Conservation (phyloP, 1,140 invertebrate genomes). For the Phymorhynchus buccinoides region DNA sequence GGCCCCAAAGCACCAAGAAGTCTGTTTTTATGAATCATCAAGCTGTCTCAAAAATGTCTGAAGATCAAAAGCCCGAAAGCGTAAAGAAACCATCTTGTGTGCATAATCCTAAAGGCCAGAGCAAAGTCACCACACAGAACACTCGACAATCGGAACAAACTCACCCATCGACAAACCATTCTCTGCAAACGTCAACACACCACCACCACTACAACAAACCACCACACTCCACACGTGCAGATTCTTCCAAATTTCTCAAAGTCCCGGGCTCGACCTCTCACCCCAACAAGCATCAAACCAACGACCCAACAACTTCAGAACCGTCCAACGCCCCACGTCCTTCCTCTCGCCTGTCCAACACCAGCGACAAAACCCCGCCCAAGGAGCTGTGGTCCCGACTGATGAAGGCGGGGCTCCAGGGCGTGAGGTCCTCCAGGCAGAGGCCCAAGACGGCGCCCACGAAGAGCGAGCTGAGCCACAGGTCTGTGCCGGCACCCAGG, state of each 20-base stretch:
- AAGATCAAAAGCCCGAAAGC: too few relatives aligned
- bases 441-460: conserved; percentile 22
- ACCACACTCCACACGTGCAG: background rate
- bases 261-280: background rate
- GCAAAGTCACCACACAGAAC: background rate
- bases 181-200: too few relatives aligned
- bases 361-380: conserved; percentile 1
- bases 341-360: background rate
- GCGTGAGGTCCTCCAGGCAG: background rate
- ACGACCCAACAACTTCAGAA: background rate
- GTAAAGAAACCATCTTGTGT: background rate
- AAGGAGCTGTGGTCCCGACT: background rate
- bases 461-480: conserved; percentile 8
- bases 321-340: background rate
- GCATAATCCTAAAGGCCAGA: background rate
- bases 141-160: background rate
- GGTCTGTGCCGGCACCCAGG: conserved; percentile 18
- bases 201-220: background rate
- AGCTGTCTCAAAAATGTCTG: too few relatives aligned
- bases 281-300: background rate
- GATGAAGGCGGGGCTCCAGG: background rate
- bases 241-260: background rate
- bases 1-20: background rate
- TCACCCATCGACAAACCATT: background rate
- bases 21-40: too few relatives aligned